These are phyloP conservation scores for Pogonocherus hispidulus DNA, from an alignment of 2,888 invertebrate species.

Conservation along the genomic window DNA sequence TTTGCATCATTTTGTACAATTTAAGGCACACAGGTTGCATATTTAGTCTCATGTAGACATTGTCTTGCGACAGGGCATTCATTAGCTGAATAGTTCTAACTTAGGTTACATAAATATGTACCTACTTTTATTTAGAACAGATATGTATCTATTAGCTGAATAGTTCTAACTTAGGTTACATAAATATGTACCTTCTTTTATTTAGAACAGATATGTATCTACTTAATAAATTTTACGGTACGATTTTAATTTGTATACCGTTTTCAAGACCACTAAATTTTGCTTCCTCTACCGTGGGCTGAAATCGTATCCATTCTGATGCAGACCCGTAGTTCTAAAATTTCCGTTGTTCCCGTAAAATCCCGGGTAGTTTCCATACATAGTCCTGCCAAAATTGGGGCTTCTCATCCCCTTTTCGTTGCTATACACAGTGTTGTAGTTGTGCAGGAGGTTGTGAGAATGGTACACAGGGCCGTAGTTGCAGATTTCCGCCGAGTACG, in stretches of 20 bases:
- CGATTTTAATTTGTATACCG: not conserved
- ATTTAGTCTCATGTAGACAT: slow-evolving; percentile 1
- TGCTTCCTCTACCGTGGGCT: slow-evolving; percentile 40
- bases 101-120: no score
- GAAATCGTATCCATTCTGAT: slow-evolving; percentile 63
- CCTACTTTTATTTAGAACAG: no score
- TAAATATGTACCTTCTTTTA: no score
- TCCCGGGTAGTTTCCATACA: slow-evolving; percentile 64
- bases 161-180: no score
- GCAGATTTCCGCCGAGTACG: slow-evolving; percentile 77
- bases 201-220: no score
- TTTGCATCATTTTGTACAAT: slow-evolving; percentile 17
- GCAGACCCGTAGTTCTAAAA: slow-evolving; percentile 55
- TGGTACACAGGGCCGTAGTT: slow-evolving; percentile 79
- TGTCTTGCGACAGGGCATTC: no score
- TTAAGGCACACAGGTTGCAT: slow-evolving; percentile 10
- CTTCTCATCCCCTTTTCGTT: slow-evolving; percentile 62
- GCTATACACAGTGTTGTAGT: slow-evolving; percentile 65
- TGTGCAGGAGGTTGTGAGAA: slow-evolving; percentile 68
- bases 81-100: no score
- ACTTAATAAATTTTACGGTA: no score
- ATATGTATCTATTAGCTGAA: no score
- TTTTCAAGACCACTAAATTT: no score
- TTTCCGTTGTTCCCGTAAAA: slow-evolving; percentile 62
- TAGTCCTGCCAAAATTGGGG: slow-evolving; percentile 60